Conservation (phyloP, 2,888 invertebrate species). For the Drosophila paucipuncta region DNA sequence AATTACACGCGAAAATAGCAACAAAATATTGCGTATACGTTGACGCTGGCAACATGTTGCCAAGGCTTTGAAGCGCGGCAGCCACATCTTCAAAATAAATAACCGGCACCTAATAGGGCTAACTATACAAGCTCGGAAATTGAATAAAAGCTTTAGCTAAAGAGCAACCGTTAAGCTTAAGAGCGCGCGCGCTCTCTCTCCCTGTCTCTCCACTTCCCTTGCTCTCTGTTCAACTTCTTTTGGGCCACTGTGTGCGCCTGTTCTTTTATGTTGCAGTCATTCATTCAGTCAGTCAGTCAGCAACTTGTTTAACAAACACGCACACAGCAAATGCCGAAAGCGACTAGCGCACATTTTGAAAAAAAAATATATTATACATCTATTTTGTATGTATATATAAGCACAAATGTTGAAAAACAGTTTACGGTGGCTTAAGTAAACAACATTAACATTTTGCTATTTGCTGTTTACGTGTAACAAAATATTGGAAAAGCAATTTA, state of each 20-base stretch:
- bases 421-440: slow-evolving; percentile 35
- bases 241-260: slow-evolving; percentile 45
- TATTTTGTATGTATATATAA: neutral
- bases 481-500: slow-evolving; percentile 63
- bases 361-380: slow-evolving; percentile 2
- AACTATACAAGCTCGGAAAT: slow-evolving; percentile 13
- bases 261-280: slow-evolving; percentile 55
- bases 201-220: neutral
- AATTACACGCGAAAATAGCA: slow-evolving; percentile 32
- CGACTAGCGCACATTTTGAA: slow-evolving; percentile 10
- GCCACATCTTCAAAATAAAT: neutral
- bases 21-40: slow-evolving; percentile 62
- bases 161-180: slow-evolving; percentile 36
- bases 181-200: slow-evolving; percentile 25
- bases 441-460: slow-evolving; percentile 38
- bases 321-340: slow-evolving; percentile 26
- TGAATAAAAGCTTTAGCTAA: slow-evolving; percentile 30
- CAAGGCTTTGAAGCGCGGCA: neutral
- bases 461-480: slow-evolving; percentile 54
- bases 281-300: slow-evolving; percentile 50
- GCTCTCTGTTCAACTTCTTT: slow-evolving; percentile 59
- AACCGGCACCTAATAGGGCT: neutral
- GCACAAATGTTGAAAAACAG: slow-evolving; percentile 18
- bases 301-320: slow-evolving; percentile 69
- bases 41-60: slow-evolving; percentile 52